These are phyloP conservation scores for Kryptopterus vitreolus DNA, from an alignment of 2,797 vertebrate genomes.

Conservation along the genomic window DNA sequence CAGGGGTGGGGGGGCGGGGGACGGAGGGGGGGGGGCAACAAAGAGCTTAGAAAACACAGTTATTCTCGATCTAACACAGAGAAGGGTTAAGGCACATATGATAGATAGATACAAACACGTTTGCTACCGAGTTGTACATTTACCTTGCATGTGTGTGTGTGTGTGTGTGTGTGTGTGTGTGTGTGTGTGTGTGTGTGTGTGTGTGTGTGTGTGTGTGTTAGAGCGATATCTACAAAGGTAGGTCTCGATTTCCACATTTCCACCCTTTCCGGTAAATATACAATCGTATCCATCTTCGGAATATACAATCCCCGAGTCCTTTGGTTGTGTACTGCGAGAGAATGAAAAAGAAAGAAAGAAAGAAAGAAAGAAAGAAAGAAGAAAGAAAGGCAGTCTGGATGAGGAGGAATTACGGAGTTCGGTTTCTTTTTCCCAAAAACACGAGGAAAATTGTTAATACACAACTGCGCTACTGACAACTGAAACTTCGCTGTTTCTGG, in stretches of 20 bases:
- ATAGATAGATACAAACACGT: conserved; percentile 96
- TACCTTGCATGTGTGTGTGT: conserved; percentile 64
- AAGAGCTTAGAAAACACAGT: conserved; percentile 79
- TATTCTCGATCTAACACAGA: conserved; percentile 87
- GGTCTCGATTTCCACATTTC: conserved; percentile 62
- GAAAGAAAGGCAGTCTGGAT: conserved; percentile 62
- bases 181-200: conserved; percentile 26
- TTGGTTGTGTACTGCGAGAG: conserved; percentile 71
- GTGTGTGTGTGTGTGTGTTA: conserved; percentile 62
- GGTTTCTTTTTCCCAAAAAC: conserved; percentile 48
- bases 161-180: conserved; percentile 57
- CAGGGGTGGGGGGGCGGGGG: conserved; percentile 52
- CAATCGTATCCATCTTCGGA: conserved; percentile 50
- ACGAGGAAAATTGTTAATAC: conserved; percentile 68
- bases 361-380: background rate
- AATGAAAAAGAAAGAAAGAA: background rate
- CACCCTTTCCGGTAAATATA: conserved; percentile 62
- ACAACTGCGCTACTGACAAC: conserved; percentile 54
- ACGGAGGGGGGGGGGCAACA: conserved; percentile 56
- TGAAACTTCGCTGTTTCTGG: conserved; percentile 19
- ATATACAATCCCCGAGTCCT: conserved; percentile 66
- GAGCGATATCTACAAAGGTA: conserved; percentile 76
- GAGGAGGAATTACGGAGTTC: conserved; percentile 56
- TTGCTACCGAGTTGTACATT: conserved; percentile 86
- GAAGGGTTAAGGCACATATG: conserved; percentile 97